These are phyloP conservation scores for Holothuria scabra DNA, from an alignment of 53 echinoderm and acorn worm genomes.

Conservation along the genomic window DNA sequence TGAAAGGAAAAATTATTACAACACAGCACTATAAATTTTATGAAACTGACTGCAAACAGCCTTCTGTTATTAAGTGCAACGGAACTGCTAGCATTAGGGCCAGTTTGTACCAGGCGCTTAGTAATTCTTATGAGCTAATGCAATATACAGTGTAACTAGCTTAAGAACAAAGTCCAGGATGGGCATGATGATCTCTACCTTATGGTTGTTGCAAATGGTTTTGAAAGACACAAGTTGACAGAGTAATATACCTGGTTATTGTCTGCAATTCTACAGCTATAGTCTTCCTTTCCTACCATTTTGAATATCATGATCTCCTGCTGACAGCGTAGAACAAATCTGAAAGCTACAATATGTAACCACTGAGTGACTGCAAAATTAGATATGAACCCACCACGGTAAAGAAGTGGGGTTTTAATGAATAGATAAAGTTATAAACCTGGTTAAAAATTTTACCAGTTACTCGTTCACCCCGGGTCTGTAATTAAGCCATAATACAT, in stretches of 20 bases:
- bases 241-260: constrained; percentile 8
- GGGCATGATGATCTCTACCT: constrained; percentile 6
- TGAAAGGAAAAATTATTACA: too few relatives aligned
- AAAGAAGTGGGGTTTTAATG: constrained; percentile 50
- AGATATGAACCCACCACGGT: constrained; percentile 40
- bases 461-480: constrained; percentile 53
- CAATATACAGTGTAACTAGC: not conserved
- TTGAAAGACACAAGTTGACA: too few relatives aligned
- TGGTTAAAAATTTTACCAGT: constrained; percentile 76
- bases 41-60: too few relatives aligned
- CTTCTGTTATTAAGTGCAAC: too few relatives aligned
- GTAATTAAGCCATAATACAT: constrained; percentile 80
- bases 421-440: constrained; percentile 83
- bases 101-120: constrained; percentile 9
- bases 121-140: not conserved
- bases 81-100: not conserved
- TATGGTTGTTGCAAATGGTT: constrained; percentile 24
- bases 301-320: constrained; percentile 21
- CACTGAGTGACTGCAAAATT: constrained; percentile 35
- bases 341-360: not conserved
- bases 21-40: too few relatives aligned
- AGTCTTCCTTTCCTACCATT: constrained; percentile 9
- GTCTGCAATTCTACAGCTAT: constrained; percentile 15
- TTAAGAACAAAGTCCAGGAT: constrained; percentile 28
- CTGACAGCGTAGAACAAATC: not conserved